A percentile compares a stretch with the other conserved stretches of the same genome.
Evolutionary conservation across 2,888 invertebrate species (phyloP).

Genomic region (Caenorhabditis sulstoni): DNA sequence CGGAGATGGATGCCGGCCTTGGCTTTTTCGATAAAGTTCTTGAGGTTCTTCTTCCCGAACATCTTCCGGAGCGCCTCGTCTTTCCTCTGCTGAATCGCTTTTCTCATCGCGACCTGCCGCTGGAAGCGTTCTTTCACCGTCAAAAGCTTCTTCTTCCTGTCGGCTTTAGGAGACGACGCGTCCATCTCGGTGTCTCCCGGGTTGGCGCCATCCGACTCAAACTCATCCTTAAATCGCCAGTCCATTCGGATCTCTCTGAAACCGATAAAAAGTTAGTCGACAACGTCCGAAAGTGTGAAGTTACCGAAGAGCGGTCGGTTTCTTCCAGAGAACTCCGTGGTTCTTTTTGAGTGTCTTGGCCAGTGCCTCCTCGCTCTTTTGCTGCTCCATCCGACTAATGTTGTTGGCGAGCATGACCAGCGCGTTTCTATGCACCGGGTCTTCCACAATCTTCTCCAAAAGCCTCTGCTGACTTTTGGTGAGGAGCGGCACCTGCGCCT

Average conservation of each 20-base stretch:
- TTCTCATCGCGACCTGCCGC: not conserved
- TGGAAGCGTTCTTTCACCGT: conserved; percentile 2
- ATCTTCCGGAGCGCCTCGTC: not conserved
- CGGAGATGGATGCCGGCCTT: too few species aligned
- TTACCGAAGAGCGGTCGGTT: conserved; percentile 5
- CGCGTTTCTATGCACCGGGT: too few species aligned
- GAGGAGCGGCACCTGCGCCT: too few species aligned
- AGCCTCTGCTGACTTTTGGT: too few species aligned
- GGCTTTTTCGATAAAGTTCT: too few species aligned
- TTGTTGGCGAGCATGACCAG: too few species aligned
- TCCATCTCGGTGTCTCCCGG: conserved; percentile 19
- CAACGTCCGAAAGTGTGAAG: not conserved
- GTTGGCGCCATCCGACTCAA: conserved; percentile 7
- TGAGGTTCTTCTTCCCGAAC: not conserved
- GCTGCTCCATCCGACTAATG: too few species aligned
- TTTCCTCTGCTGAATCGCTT: too few species aligned
- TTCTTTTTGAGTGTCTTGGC: not conserved
- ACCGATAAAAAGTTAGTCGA: not conserved
- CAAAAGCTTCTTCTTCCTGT: conserved; percentile 1
- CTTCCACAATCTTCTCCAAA: too few species aligned
- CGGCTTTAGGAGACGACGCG: not conserved
- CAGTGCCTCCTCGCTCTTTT: too few species aligned
- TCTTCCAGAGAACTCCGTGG: not conserved
- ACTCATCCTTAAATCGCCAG: conserved; percentile 4
- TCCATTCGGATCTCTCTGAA: conserved; percentile 5